Evolutionary conservation across 2,888 invertebrate genomes (phyloP).

Genomic region (Tyria jacobaeae): DNA sequence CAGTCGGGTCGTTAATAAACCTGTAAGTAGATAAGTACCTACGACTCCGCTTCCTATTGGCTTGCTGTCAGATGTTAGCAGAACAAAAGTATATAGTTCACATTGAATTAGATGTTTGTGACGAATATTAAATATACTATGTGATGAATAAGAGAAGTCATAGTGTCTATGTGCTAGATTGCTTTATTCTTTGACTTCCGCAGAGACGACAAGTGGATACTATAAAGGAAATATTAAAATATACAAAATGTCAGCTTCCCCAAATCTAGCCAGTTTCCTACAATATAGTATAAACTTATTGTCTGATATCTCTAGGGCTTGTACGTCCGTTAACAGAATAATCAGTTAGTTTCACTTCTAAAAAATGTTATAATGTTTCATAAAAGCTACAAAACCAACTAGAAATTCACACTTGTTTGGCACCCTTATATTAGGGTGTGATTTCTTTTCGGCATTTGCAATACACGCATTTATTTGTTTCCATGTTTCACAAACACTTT

Average conservation of each 20-base stretch:
- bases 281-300: no score
- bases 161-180: background rate
- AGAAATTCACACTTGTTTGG: background rate
- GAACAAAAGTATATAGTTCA: background rate
- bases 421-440: constrained; percentile 6
- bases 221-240: no score
- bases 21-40: constrained; percentile 52
- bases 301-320: background rate
- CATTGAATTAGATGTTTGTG: background rate
- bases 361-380: background rate
- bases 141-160: background rate
- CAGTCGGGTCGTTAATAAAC: constrained; percentile 56
- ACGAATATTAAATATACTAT: background rate
- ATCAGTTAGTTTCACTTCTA: background rate
- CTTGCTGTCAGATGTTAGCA: constrained; percentile 21
- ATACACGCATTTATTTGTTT: background rate
- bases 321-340: background rate
- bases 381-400: background rate
- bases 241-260: no score
- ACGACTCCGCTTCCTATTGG: constrained; percentile 42
- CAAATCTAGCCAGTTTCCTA: no score
- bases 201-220: no score
- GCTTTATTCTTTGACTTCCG: background rate
- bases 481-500: constrained; percentile 6
- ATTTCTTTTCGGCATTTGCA: background rate